Evolutionary conservation across 2,888 invertebrate genomes (phyloP), one percentile per base, ranked within the genome.

Genomic region (Leptopilina drosophilae): DNA sequence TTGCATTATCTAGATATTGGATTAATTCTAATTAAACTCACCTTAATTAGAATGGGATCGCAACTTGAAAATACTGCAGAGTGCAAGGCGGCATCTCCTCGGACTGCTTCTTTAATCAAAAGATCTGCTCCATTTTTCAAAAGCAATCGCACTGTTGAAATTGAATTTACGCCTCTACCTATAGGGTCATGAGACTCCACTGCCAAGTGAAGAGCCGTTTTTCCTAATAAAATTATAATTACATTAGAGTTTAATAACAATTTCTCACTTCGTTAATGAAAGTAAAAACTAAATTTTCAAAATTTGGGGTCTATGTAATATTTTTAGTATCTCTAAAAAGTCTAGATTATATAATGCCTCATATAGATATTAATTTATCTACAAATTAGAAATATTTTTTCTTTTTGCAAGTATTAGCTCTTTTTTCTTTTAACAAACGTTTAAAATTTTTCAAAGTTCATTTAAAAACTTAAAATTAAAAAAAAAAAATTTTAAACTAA

Each of bases 151-250:
- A 87, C 84, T 11, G 82, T 86, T 7, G 77, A 84, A 49, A 82
- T 64, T 40, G 81, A 79, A 11, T 86, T 78, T 26, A 85, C 84
- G 5, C 40, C 42, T 12, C 84, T 80, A 1, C 81, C 80, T 6
- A 26, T 15, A 5, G 85, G 85, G 64, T 86, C 81, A 76, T 90
- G 90, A 12, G 87, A 82, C 79, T 89, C 87, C 7, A 87, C 87
- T 2, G 91, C 91, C 9, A 89, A 82, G 81, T 91, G 90, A 46
- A 91, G 85, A 33, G 90, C 85, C 11, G 90, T 90, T 75, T 82
- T 87, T 46, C 91, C 90, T 91, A 64, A 8, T 12, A 73, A 56
- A 69, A 59, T 62, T 5, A 67, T 12, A 12, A 73, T 49, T 53
- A 15, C 11, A n/a, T 53, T 14, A 12, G 6, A 40, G 15, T 46